Conservation (phyloP, 2,888 invertebrate species). For the Sarcophaga subvicina region DNA sequence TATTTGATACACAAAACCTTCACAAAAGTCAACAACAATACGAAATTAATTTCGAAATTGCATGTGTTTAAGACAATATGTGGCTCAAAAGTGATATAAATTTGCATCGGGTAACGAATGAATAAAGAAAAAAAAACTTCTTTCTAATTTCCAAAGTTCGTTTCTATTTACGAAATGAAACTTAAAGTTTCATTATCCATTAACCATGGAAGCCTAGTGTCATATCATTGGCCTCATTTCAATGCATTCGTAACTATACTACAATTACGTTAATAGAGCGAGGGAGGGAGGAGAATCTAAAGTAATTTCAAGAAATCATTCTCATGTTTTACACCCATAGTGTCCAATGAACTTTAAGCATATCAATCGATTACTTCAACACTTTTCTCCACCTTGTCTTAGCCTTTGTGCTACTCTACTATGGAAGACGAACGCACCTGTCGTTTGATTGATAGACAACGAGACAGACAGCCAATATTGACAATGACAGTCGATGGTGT, state of each 20-base stretch:
- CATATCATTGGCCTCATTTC: too few species aligned
- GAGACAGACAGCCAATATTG: neutral
- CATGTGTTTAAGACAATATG: too few species aligned
- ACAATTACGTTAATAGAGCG: neutral
- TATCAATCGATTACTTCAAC: neutral
- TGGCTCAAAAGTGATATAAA: too few species aligned
- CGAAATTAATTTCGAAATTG: too few species aligned
- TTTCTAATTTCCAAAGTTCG: too few species aligned
- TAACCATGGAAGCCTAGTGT: too few species aligned
- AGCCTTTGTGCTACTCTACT: neutral
- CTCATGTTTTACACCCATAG: neutral
- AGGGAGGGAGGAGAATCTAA: neutral
- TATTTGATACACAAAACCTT: too few species aligned
- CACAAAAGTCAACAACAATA: too few species aligned
- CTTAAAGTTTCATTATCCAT: too few species aligned
- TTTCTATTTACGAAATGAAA: too few species aligned
- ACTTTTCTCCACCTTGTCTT: neutral
- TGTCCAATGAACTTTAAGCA: neutral
- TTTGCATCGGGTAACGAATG: too few species aligned
- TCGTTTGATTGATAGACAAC: slow-evolving; percentile 4
- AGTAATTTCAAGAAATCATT: neutral
- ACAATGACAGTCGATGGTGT: neutral
- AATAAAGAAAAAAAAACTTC: too few species aligned
- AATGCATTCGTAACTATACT: neutral
- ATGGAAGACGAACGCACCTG: neutral